These are phyloP conservation scores for Enteromius argenteus DNA, from an alignment of 2,797 vertebrate species.

Conservation along the genomic window DNA sequence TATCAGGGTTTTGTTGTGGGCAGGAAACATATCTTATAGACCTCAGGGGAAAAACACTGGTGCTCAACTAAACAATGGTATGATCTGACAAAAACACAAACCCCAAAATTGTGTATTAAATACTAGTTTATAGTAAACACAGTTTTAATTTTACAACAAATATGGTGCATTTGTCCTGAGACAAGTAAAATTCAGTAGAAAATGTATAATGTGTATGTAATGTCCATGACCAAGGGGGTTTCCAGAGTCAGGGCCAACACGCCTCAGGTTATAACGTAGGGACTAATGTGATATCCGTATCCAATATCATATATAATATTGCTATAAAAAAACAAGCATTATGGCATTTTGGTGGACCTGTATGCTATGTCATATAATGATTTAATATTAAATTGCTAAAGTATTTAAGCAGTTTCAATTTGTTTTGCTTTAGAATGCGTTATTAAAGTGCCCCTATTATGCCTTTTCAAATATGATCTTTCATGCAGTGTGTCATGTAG, in stretches of 20 bases:
- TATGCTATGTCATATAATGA: not conserved
- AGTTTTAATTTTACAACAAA: not conserved
- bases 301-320: not conserved
- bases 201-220: not conserved
- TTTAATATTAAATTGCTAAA: not conserved
- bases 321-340: not conserved
- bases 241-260: not conserved
- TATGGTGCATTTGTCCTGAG: not conserved
- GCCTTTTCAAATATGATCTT: no score
- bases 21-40: not conserved
- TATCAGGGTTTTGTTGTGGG: slow-evolving; percentile 13
- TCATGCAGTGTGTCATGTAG: no score
- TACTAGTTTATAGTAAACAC: not conserved
- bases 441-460: no score
- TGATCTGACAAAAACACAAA: not conserved
- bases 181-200: not conserved
- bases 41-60: slow-evolving; percentile 7
- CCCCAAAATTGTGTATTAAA: not conserved
- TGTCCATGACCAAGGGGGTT: not conserved
- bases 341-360: not conserved
- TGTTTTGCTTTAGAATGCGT: not conserved
- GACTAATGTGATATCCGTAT: not conserved
- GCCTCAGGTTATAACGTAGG: not conserved
- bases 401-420: not conserved
- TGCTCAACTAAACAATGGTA: not conserved